Evolutionary conservation across 1,140 invertebrate genomes (phyloP).

Genomic region (Chlorops oryzae): DNA sequence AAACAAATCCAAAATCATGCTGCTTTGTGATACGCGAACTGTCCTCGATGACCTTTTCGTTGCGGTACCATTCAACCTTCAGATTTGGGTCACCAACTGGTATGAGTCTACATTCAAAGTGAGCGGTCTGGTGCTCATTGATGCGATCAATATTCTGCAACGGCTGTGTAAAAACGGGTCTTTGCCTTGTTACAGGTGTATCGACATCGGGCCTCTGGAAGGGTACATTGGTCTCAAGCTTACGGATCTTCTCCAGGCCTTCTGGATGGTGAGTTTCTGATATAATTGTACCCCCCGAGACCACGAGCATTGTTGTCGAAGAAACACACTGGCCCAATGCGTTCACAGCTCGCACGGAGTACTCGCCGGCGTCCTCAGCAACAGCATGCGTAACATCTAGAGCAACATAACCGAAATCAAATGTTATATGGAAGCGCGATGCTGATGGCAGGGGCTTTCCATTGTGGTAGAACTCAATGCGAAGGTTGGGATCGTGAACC

Average conservation of each 20-base stretch:
- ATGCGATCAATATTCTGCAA: slow-evolving; percentile 85
- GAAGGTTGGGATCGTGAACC: slow-evolving; percentile 81
- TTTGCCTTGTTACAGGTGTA: slow-evolving; percentile 77
- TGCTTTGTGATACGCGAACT: slow-evolving; percentile 89
- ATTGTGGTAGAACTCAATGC: slow-evolving; percentile 88
- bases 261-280: slow-evolving; percentile 91
- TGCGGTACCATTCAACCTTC: slow-evolving; percentile 97
- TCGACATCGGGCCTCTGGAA: slow-evolving; percentile 72
- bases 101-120: slow-evolving; percentile 94
- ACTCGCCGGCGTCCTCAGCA: slow-evolving; percentile 90
- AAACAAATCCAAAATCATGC: slow-evolving; percentile 93
- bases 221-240: slow-evolving; percentile 78
- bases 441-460: slow-evolving; percentile 81
- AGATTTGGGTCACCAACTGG: slow-evolving; percentile 97
- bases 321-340: slow-evolving; percentile 79
- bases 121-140: slow-evolving; percentile 84
- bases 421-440: slow-evolving; percentile 84
- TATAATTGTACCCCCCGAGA: slow-evolving; percentile 83
- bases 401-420: slow-evolving; percentile 92
- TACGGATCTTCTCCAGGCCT: slow-evolving; percentile 87
- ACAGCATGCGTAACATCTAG: slow-evolving; percentile 85
- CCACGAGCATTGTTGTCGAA: slow-evolving; percentile 72
- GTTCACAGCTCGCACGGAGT: slow-evolving; percentile 84
- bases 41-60: slow-evolving; percentile 87
- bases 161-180: slow-evolving; percentile 92